Base-by-base conservation (phyloP, 2,797 vertebrate genomes). In the Rousettus madagascariensis region DNA sequence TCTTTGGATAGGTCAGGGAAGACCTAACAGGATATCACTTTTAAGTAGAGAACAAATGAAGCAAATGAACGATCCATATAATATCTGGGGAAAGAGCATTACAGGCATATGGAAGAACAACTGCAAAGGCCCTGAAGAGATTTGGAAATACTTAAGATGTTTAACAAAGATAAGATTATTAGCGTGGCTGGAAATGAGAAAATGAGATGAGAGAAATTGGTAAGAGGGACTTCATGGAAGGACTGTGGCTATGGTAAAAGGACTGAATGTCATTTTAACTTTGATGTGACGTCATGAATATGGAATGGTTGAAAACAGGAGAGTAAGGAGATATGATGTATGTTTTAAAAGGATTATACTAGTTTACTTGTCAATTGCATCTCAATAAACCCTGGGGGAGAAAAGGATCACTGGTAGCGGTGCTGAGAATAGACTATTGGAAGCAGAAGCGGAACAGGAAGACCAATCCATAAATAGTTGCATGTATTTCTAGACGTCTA, bases 401-500 rank as follows among this genome's bases (percentile, higher is more conserved):
- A 36, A 41, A 12, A 88, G 61, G 43, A 57, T 91, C 84, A 46
- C 61, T 71, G 20, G 69, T 75, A 63, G 15, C 20, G 83, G 30
- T 82, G 19, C 38, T 36, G 68, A 72, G n/a, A 79, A 72, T 0
- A 78, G 55, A 69, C 46, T 28, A 24, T 0, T 71, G 30, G 10
- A 20, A 30, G 36, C 6, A 90, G 49, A 46, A 93, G 16, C 51
- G 59, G 41, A 95, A 63, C 6, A 46, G 49, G 30, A 93, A 89
- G 26, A 57, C 17, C 41, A 96, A 87, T 33, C 51, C 43, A 66
- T 75, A 91, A 33, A 10, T 19, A 88, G 41, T 36, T 82, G 13
- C n/a, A 69, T 28, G 4, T 53, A 82, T 93, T 93, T 93, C 43
- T 36, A 86, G 51, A 91, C 30, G 79, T 92, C 84, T 84, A 43